These are phyloP conservation scores for Pycnomerus fuliginosus DNA, from an alignment of 2,888 invertebrate species.

Conservation along the genomic window DNA sequence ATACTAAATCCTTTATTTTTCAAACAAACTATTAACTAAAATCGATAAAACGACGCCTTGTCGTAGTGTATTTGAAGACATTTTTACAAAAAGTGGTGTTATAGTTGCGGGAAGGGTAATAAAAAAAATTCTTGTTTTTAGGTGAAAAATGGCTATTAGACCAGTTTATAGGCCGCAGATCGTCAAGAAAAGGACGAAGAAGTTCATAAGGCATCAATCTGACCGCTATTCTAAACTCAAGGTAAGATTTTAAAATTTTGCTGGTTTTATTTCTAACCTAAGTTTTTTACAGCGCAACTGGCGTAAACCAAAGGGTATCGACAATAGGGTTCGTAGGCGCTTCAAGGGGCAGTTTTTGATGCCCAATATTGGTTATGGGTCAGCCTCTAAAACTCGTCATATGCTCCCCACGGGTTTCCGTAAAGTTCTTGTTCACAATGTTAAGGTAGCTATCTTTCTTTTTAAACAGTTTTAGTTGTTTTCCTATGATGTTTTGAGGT, in stretches of 20 bases:
- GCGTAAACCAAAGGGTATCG: slow-evolving; percentile 99
- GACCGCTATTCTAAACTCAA: slow-evolving; percentile 96
- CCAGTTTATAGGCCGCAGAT: slow-evolving; percentile 87
- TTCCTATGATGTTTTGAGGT: slow-evolving; percentile 48
- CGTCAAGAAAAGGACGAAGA: slow-evolving; percentile 97
- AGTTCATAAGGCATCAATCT: slow-evolving; percentile 97
- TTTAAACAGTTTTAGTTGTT: background rate
- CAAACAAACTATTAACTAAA: background rate
- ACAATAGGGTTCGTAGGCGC: slow-evolving; percentile 97
- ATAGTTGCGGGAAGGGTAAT: slow-evolving; percentile 2
- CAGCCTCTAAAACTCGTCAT: slow-evolving; percentile 90
- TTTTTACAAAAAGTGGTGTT: slow-evolving; percentile 14
- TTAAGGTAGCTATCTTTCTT: slow-evolving; percentile 66
- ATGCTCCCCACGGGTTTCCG: slow-evolving; percentile 98
- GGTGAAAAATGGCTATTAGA: slow-evolving; percentile 78
- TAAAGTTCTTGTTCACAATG: slow-evolving; percentile 90
- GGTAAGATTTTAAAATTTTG: slow-evolving; percentile 56
- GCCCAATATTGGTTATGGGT: slow-evolving; percentile 99
- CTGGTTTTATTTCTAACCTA: slow-evolving; percentile 1
- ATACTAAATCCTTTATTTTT: slow-evolving; percentile 3
- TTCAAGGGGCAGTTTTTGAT: slow-evolving; percentile 99
- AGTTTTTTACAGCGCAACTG: slow-evolving; percentile 76
- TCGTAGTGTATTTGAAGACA: slow-evolving; percentile 25
- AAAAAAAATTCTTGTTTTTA: slow-evolving; percentile 23
- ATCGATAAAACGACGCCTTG: background rate